phyloP scores from a whole-genome alignment of 2,888 invertebrate genomes.

The Phymatocera aterrima region DNA sequence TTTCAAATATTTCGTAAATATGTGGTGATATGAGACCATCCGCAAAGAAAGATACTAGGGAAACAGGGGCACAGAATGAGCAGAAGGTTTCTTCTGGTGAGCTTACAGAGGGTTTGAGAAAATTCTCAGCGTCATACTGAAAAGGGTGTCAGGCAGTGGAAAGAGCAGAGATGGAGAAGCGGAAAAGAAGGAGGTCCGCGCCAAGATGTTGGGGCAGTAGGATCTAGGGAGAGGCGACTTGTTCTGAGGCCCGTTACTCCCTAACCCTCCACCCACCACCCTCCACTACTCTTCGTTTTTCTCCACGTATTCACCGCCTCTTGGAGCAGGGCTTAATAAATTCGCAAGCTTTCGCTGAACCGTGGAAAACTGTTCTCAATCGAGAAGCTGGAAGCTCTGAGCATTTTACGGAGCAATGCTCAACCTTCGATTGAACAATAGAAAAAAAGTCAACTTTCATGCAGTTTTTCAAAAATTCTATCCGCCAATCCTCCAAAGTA shows the following conservation, averaged over 20 bases:
- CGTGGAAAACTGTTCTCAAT: background rate
- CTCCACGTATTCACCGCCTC: slow-evolving; percentile 35
- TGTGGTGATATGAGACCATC: background rate
- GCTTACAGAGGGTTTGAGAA: slow-evolving; percentile 9
- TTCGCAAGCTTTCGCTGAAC: background rate
- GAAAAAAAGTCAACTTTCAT: too few species aligned
- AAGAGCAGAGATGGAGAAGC: slow-evolving; percentile 41
- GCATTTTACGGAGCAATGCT: background rate
- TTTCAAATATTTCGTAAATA: background rate
- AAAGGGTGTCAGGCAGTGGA: slow-evolving; percentile 34
- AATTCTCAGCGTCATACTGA: background rate
- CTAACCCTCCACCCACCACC: background rate
- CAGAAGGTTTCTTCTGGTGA: background rate
- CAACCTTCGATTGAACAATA: background rate
- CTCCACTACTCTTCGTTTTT: slow-evolving; percentile 29
- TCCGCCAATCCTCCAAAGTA: background rate
- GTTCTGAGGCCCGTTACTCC: slow-evolving; percentile 6
- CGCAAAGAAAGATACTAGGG: slow-evolving; percentile 4
- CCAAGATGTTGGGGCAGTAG: slow-evolving; percentile 44
- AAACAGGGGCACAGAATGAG: slow-evolving; percentile 25
- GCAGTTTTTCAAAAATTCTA: background rate
- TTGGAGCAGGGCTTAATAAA: slow-evolving; percentile 38
- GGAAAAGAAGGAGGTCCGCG: slow-evolving; percentile 41
- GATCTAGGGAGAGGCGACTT: slow-evolving; percentile 14
- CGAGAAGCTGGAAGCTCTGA: background rate